Percentiles rank a stretch among this genome's conserved stretches.
Conservation (phyloP, 2,113 vertebrate genomes). For the Hippotragus niger region DNA sequence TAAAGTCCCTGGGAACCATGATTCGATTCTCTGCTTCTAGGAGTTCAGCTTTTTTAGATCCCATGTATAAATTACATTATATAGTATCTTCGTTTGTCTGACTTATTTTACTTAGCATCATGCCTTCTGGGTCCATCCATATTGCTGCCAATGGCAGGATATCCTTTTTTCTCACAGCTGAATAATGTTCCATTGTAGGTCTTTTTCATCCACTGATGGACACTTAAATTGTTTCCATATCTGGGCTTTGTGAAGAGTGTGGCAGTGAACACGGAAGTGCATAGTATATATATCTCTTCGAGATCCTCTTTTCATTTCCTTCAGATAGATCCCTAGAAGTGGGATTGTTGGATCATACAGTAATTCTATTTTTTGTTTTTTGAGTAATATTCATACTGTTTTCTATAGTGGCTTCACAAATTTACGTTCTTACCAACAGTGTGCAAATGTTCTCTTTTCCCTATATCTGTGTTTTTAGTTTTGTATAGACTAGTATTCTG, state of each 20-base stretch:
- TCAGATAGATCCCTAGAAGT: neutral
- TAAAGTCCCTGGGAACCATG: neutral
- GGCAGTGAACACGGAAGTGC: neutral
- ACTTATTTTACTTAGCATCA: neutral
- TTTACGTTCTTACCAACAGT: neutral
- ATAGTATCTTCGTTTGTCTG: neutral
- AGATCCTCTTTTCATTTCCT: neutral
- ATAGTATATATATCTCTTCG: neutral
- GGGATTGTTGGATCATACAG: neutral
- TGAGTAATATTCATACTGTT: neutral
- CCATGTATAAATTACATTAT: neutral
- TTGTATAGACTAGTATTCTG: neutral
- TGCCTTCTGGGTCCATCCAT: neutral
- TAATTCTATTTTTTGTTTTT: neutral
- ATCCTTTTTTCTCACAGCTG: neutral
- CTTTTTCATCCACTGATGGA: neutral
- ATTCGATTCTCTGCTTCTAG: neutral
- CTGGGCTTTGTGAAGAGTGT: neutral
- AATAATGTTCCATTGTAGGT: neutral
- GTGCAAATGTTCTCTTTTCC: neutral
- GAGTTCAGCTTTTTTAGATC: neutral
- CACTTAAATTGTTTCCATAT: neutral
- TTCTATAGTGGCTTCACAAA: neutral
- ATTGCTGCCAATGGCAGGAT: neutral
- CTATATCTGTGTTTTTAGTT: neutral